Conservation (phyloP, 2,113 vertebrate species). For the Pionites leucogaster region DNA sequence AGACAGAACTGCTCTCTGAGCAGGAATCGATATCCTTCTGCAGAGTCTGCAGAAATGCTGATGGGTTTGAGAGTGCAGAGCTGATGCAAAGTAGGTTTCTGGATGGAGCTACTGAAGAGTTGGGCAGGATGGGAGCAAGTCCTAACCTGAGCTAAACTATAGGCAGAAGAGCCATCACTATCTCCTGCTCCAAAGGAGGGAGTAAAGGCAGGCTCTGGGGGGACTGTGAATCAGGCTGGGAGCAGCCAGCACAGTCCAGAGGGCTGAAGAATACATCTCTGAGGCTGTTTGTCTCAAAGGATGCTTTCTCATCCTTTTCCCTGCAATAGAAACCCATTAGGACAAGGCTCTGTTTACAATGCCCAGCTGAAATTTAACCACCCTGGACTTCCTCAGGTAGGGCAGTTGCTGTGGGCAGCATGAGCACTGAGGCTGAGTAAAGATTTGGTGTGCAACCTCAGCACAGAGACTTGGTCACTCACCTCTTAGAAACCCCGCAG, state of each 20-base stretch:
- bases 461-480: not conserved
- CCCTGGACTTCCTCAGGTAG: not conserved
- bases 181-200: not conserved
- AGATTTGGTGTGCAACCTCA: not conserved
- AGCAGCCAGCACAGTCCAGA: not conserved
- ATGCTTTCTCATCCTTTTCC: not conserved
- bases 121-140: not conserved
- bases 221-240: not conserved
- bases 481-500: not conserved
- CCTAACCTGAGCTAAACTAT: rapidly evolving
- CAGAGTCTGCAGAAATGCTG: not conserved
- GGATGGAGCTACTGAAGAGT: not conserved
- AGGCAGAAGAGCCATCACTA: not conserved
- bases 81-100: not conserved
- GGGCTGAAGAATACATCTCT: not conserved
- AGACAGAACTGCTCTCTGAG: not conserved
- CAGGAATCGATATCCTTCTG: not conserved
- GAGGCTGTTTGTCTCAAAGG: not conserved
- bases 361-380: not conserved
- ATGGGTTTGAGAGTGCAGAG: rapidly evolving
- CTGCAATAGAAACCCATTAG: not conserved
- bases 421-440: not conserved
- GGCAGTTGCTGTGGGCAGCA: not conserved
- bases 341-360: not conserved
- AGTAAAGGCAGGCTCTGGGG: not conserved